Base-by-base conservation (phyloP, 2,888 invertebrate genomes). In the Stenodera caucasica region DNA sequence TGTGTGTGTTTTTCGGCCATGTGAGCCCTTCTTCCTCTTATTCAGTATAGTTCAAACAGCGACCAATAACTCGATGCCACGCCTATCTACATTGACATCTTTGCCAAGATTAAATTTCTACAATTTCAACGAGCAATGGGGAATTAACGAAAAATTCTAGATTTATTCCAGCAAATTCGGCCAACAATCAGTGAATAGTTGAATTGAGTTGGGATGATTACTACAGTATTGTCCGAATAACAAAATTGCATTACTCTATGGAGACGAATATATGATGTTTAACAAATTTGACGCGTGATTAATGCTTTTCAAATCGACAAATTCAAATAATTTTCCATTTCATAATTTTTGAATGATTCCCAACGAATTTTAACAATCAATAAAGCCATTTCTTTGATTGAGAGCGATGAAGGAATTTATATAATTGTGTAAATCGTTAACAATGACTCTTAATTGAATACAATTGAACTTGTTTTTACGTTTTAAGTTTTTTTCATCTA, bases 71-170 rank as follows among this genome's bases (percentile, higher is more conserved):
- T 45, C 23, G 45, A 21, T 40, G 40, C 40, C 40, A 40, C 45
- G 45, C 21, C 45, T 45, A 23, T 45, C 45, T 21, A 45, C 45
- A 45, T 45, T 23, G 45, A 45, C 12, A 45, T 45, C 45, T 45
- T 45, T 45, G 45, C 45, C 23, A 12, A 45, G 45, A 45, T 45
- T 45, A 45, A 45, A 45, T 45, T 45, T 23, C 45, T 23, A n/a
- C 21, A 1, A n/a, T 23, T 45, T 21, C 23, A 45, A 45, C 45
- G 12, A 45, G 23, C 12, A 6, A 12, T 23, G 21, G 45, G 11
- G 21, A 45, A 21, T 21, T 45, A 45, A 21, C 12, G 12, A n/a
- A 18, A 21, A n/a, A n/a, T n/a, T n/a, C n/a, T n/a, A n/a, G n/a
- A n/a, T n/a, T n/a, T n/a, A n/a, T n/a, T n/a, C n/a, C n/a, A n/a